Percentiles rank a stretch among this genome's conserved stretches.
Conservation (phyloP, 2,888 invertebrate genomes). For the Tachina grossa region DNA sequence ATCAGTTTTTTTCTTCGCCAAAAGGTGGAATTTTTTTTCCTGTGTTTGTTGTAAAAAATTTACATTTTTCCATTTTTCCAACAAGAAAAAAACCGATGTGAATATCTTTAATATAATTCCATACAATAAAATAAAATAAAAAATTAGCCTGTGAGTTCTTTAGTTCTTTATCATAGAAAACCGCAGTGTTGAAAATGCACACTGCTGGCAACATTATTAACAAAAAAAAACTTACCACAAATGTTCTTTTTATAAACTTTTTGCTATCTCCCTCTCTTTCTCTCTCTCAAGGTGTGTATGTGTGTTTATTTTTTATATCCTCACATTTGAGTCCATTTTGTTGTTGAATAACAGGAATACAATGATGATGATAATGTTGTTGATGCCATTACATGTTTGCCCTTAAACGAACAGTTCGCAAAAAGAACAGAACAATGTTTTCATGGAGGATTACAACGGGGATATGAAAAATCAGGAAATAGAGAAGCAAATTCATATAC, state of each 20-base stretch:
- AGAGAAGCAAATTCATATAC: constrained; percentile 39
- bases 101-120: no score
- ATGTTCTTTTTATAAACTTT: constrained; percentile 74
- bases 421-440: constrained; percentile 38
- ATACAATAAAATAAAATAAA: no score
- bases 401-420: constrained; percentile 18
- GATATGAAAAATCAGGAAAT: constrained; percentile 77
- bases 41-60: no score
- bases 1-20: no score
- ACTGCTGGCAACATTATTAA: constrained; percentile 78
- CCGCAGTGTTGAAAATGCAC: constrained; percentile 3
- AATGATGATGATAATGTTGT: constrained; percentile 71
- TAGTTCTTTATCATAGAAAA: background rate
- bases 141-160: no score
- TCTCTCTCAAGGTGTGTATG: background rate
- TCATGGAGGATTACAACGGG: constrained; percentile 58
- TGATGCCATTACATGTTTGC: constrained; percentile 30
- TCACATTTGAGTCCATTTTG: constrained; percentile 80
- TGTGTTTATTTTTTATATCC: constrained; percentile 34
- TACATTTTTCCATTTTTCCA: no score
- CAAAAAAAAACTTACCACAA: constrained; percentile 81
- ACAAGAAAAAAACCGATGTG: no score
- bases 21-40: no score
- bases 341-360: constrained; percentile 72
- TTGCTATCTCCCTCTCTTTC: background rate